Evolutionary conservation across 2,113 vertebrate genomes (phyloP).

Genomic region (Scartelaos histophorus): DNA sequence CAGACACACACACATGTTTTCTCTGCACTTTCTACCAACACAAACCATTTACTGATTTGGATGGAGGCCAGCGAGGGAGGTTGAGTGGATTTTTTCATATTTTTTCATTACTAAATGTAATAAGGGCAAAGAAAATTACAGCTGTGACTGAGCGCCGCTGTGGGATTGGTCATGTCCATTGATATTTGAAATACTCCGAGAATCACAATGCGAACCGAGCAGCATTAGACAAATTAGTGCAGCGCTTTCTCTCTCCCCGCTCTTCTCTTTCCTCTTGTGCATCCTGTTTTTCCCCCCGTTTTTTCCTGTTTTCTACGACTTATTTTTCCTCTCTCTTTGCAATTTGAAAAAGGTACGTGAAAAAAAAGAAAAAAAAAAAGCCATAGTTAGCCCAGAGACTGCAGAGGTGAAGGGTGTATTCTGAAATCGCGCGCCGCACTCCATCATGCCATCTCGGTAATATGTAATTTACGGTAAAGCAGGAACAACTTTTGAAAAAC

Average conservation of each 20-base stretch:
- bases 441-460: conserved; percentile 54
- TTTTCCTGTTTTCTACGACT: conserved; percentile 30
- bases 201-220: conserved; percentile 59
- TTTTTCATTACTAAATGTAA: conserved; percentile 91
- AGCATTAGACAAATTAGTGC: conserved; percentile 73
- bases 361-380: conserved; percentile 39
- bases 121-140: conserved; percentile 81
- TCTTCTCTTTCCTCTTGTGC: conserved; percentile 11
- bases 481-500: conserved; percentile 43
- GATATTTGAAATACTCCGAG: conserved; percentile 66
- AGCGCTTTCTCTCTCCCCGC: conserved; percentile 40
- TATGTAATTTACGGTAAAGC: conserved; percentile 42
- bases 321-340: conserved; percentile 25
- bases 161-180: conserved; percentile 63
- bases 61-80: conserved; percentile 82
- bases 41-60: conserved; percentile 85
- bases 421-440: conserved; percentile 68
- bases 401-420: conserved; percentile 49
- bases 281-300: conserved; percentile 19
- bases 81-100: conserved; percentile 88
- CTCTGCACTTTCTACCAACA: conserved; percentile 64
- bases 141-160: conserved; percentile 77
- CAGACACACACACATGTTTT: conserved; percentile 46
- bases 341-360: conserved; percentile 64
- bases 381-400: conserved; percentile 44